phyloP scores from a whole-genome alignment of 2,888 invertebrate genomes.

The Lapara coniferarum region DNA sequence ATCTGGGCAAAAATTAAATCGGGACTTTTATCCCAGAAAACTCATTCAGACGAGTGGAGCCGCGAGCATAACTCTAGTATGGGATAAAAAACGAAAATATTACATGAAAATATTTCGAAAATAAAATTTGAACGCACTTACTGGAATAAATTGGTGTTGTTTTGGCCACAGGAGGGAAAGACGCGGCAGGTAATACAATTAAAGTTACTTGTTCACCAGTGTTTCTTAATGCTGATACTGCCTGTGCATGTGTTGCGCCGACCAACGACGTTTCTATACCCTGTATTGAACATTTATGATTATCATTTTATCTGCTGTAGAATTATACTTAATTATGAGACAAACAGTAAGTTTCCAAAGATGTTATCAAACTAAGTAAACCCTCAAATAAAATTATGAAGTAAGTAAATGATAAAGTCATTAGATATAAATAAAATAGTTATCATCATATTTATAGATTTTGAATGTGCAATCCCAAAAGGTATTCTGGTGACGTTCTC shows the following conservation, averaged over 20 bases:
- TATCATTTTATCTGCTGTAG: neutral
- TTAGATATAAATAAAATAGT: too few species aligned
- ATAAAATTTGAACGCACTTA: constrained; percentile 45
- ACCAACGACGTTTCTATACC: constrained; percentile 77
- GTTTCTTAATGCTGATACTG: constrained; percentile 73
- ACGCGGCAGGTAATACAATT: constrained; percentile 73
- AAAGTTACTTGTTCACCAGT: constrained; percentile 79
- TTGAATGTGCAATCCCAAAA: too few species aligned
- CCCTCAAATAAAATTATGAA: too few species aligned
- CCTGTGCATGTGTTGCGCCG: constrained; percentile 78
- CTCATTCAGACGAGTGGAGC: too few species aligned
- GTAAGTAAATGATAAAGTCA: too few species aligned
- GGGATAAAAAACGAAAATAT: neutral
- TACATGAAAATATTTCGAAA: neutral
- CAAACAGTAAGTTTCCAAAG: too few species aligned
- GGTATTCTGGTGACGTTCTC: too few species aligned
- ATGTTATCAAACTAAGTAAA: too few species aligned
- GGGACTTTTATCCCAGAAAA: neutral
- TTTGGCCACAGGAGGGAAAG: constrained; percentile 69
- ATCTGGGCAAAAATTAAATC: too few species aligned
- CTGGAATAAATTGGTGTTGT: constrained; percentile 74
- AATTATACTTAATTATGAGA: too few species aligned
- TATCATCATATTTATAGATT: too few species aligned
- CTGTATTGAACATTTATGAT: constrained; percentile 42
- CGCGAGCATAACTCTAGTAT: neutral